Base-by-base conservation (phyloP, 2,888 invertebrate species). In the Cistogaster globosa region DNA sequence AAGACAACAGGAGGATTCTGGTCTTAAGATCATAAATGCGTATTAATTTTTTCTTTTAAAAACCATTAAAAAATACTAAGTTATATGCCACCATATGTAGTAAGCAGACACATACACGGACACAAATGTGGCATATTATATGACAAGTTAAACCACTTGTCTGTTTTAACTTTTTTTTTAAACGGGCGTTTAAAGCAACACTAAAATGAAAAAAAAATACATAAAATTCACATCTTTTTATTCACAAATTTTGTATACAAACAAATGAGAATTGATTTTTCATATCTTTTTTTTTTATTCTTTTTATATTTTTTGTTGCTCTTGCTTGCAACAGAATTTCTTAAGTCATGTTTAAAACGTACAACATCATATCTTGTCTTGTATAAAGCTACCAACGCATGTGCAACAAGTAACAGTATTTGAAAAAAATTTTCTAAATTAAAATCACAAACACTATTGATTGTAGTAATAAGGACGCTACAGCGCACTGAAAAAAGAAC, bases 141-240 rank as follows among this genome's bases (percentile, higher is more conserved):
- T 53, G 84, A 72, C 75, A 76, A 67, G 76, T 65, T 36, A 72
- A 84, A 72, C 79, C 67, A 80, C 76, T 77, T 84, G 72, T 62
- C 57, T 62, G 53, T 62, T 53, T 76, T 57, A 53, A 65, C 26
- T 32, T 62, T 72, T 72, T n/a, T 72, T 57, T 11, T 60, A 38
- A 69, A 79, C 79, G 79, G 79, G 79, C 83, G 83, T 74, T 68
- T 63, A 79, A 72, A 45, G 32, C 57, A 68, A 57, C 71, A 58
- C 12, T n/a, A 42, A 42, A 72, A 60, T 20, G 55, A 67, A 51
- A 67, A 22, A 45, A 32, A 65, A 26, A 26, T 26, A 42, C 6
- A 51, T 65, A 51, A 67, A 69, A 32, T 71, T 48, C 58, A 48
- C 42, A 48, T 57, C 32, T 58, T 32, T 51, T 11, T 32, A 48